phyloP scores from a whole-genome alignment of 2,797 vertebrate species.

The Dryobates pubescens region DNA sequence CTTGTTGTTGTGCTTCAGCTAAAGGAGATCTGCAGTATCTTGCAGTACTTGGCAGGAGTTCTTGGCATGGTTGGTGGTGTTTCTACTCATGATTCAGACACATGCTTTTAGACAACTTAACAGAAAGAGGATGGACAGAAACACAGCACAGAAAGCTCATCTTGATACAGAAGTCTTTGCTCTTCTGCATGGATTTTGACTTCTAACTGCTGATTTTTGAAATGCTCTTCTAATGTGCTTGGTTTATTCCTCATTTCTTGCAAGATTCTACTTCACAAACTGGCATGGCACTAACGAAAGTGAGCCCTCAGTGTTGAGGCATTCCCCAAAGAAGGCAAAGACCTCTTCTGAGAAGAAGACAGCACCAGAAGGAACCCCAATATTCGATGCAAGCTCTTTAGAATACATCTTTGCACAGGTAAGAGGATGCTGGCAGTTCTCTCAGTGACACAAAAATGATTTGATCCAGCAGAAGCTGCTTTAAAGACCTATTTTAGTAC shows the following conservation, averaged over 20 bases:
- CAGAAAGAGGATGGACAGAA: neutral
- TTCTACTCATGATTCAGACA: neutral
- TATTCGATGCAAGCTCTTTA: constrained; percentile 89
- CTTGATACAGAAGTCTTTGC: neutral
- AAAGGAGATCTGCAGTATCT: neutral
- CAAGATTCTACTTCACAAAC: constrained; percentile 95
- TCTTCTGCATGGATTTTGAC: neutral
- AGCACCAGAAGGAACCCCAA: constrained; percentile 86
- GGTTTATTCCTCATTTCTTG: neutral
- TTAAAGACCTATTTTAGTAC: neutral
- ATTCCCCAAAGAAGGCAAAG: constrained; percentile 89
- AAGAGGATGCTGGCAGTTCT: neutral
- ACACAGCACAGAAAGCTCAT: neutral
- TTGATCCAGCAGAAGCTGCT: neutral
- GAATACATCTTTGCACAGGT: constrained; percentile 97
- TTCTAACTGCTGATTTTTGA: neutral
- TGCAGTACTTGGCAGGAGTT: neutral
- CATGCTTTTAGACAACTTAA: neutral
- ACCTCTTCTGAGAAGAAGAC: constrained; percentile 80
- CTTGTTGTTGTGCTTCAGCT: neutral
- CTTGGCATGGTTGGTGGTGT: neutral
- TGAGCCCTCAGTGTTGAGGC: constrained; percentile 91
- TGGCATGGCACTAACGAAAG: constrained; percentile 96
- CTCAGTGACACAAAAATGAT: neutral
- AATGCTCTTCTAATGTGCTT: neutral